These are phyloP conservation scores for Passer domesticus DNA, from an alignment of 2,113 vertebrate species.

Conservation along the genomic window DNA sequence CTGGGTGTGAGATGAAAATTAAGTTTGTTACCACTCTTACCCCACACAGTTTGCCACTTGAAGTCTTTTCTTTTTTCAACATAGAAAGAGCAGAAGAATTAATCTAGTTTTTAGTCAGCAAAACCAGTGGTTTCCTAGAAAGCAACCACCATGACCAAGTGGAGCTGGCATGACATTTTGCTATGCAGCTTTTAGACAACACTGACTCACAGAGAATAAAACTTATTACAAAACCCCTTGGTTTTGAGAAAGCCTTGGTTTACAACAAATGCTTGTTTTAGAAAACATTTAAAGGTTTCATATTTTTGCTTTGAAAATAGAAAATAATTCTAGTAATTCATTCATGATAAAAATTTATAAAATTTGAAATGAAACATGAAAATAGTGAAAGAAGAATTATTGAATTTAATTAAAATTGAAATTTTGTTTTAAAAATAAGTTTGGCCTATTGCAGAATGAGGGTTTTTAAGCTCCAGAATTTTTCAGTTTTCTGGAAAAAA, in stretches of 20 bases:
- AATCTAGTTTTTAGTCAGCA: background rate
- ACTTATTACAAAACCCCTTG: background rate
- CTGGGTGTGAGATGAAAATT: background rate
- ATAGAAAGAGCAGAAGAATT: background rate
- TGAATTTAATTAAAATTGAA: background rate
- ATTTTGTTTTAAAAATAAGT: background rate
- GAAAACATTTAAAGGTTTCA: background rate
- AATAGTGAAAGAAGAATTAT: background rate
- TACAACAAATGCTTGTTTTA: background rate
- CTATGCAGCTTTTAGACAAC: background rate
- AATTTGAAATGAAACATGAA: background rate
- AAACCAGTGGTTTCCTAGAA: background rate
- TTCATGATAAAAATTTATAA: background rate
- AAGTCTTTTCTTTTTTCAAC: background rate
- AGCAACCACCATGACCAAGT: background rate
- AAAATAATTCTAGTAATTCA: background rate
- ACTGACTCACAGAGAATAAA: background rate
- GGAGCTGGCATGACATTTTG: background rate
- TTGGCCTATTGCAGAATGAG: rapidly evolving
- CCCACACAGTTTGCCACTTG: background rate
- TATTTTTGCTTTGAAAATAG: background rate
- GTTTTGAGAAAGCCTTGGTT: background rate
- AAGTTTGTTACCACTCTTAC: background rate
- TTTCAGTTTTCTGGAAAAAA: background rate
- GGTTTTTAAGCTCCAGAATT: background rate